Evolutionary conservation across 1,140 invertebrate species (phyloP), one percentile per base, ranked within the genome.

Genomic region (Pogonomyrmex californicus): DNA sequence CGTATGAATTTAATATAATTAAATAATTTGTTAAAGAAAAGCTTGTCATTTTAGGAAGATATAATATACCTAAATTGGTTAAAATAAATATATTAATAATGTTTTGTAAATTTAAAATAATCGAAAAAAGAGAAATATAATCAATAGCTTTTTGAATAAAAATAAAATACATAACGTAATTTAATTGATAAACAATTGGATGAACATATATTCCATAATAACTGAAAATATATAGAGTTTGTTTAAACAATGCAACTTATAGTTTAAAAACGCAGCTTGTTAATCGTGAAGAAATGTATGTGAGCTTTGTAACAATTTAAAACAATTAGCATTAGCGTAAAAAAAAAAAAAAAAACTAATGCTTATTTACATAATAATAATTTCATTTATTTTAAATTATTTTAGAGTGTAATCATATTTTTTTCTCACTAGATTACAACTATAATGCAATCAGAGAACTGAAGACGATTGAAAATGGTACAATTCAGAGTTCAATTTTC

Each of bases 41-140:
- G 12, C n/a, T 5, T 23, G 17, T 0, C 23, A 65, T 49, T 65
- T 76, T n/a, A 66, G 7, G 54, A 79, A 51, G 49, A 79, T 66
- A 81, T 41, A 54, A 49, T 14, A 4, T 14, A 9, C 65, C 23
- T 30, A 12, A 54, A 54, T 81, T 68, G 17, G 56, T 81, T 6
- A 0, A 70, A 33, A 58, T 58, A 70, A 56, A 70, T 68, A 5
- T 10, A 54, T 68, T 44, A 30, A 56, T 44, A 30, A 56, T 7
- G 1, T 78, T 47, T 65, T 12, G n/a, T 10, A 33, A n/a, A 33
- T 49, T 30, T 58, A 56, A 2, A 54, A 23, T 36, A 2, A 73
- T 12, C 1, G 5, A 1, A 7, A 6, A 65, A 65, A 65, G 10
- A 54, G 12, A 38, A 10, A 23, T 12, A 56, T 5, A 36, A 70